Evolutionary conservation across 2,797 vertebrate species (phyloP), one percentile per base, ranked within the genome.

Genomic region (Alca torda): DNA sequence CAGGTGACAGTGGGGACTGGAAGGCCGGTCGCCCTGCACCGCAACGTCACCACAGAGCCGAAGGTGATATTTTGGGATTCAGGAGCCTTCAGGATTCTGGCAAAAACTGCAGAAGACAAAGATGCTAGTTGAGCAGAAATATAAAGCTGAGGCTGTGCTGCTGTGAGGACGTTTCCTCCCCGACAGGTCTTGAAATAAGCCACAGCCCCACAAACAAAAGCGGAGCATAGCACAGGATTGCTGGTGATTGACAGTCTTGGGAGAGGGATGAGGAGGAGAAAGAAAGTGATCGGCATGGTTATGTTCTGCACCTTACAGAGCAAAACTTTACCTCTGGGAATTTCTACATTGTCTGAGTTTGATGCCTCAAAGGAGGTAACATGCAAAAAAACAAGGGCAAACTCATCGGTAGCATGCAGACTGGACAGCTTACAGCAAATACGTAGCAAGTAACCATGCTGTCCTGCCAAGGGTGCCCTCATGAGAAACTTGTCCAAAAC

Each of bases 1-100:
- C 99, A 99, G 87, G 98, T 99, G 97, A 99, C 97, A 39, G 98
- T 98, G 37, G 99, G 99, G 56, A 99, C 98, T 39, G 99, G 99
- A 96, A 99, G 99, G 60, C 99, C 99, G 1, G 99, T 99, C 1
- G 99, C 99, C 2, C 98, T 98, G 65, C 99, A 99, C 84, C 98
- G 98, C 90, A 99, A 92, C 0, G 98, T 98, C 90, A 99, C 98
- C 97, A 99, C 97, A 37, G 99, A 99, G 50, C 99, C 99, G 76
- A 99, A 99, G 24, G 98, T 98, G 67, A 99, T 98, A 83, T 99
- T 99, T 95, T 99, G 99, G 77, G 99, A 99, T 95, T 99, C 99
- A 5, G 99, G 99, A 97, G 99, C 98, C 95, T 98, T 98, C 87
- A 99, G 97, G 95, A 99, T 99, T 96, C 99, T 99, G 77, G 99